Percentiles rank a stretch among this genome's conserved stretches.
phyloP scores from a whole-genome alignment of 35 echinoderm and acorn worm genomes.

The Holothuria glaberrima region DNA sequence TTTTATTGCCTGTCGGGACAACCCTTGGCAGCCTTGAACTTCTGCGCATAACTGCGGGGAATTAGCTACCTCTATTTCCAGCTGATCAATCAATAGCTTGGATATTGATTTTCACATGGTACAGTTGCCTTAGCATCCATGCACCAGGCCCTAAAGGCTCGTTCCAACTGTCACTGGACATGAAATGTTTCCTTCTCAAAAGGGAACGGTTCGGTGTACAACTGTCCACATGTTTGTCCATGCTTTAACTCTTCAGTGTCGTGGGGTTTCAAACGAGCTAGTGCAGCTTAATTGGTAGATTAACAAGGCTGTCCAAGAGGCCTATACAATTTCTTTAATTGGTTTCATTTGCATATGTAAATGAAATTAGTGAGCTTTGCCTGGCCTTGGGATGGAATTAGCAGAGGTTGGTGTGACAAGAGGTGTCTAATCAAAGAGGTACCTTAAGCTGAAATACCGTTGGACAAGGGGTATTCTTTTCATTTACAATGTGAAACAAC shows the following conservation, averaged over 20 bases:
- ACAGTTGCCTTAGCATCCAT: constrained; percentile 41
- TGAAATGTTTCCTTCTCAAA: constrained; percentile 24
- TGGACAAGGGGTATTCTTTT: too few relatives aligned
- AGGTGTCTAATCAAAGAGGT: constrained; percentile 59
- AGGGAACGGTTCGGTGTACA: neutral
- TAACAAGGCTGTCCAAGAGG: constrained; percentile 52
- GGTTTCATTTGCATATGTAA: constrained; percentile 70
- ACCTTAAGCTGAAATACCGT: neutral
- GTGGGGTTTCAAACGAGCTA: constrained; percentile 21
- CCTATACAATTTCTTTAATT: constrained; percentile 67
- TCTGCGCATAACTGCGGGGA: constrained; percentile 44
- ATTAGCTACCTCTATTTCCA: constrained; percentile 55
- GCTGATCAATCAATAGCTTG: constrained; percentile 53
- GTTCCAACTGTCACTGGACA: constrained; percentile 57
- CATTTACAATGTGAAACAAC: too few relatives aligned
- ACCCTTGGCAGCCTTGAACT: constrained; percentile 54
- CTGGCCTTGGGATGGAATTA: constrained; percentile 61
- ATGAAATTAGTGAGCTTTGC: constrained; percentile 50
- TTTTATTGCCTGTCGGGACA: constrained; percentile 49
- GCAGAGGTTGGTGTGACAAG: constrained; percentile 34
- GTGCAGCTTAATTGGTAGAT: constrained; percentile 56
- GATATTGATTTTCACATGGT: constrained; percentile 61
- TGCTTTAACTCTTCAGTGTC: constrained; percentile 21
- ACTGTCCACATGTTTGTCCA: neutral
- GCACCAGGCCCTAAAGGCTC: constrained; percentile 39